Evolutionary conservation across 1,140 invertebrate species (phyloP), one percentile per base, ranked within the genome.

Genomic region (Popillia japonica): DNA sequence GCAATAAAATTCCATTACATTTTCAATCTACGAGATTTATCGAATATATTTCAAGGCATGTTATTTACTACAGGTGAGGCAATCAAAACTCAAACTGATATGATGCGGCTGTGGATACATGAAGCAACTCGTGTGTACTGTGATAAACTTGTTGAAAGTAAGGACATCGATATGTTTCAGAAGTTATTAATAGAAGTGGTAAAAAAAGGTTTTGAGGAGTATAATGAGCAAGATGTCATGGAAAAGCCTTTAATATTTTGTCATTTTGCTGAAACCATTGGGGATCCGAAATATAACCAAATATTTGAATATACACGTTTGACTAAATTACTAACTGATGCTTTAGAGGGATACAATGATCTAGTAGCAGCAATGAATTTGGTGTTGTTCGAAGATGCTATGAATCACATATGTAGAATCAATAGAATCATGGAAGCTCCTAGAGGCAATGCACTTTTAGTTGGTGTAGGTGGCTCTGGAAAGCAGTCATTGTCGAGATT

Each of bases 1-100:
- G 96, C 96, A 8, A 90, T 96, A 42, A 98, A 98, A 86, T 99
- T 98, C 86, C 97, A 98, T 87, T 99, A 99, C 83, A 90, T 95
- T 72, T 98, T 98, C 87, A 99, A 98, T 87, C 87, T 99, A 41
- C 89, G 97, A 79, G 97, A 99, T 87, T 87, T 98, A 6, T 95
- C 96, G 2, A 98, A 98, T 86, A 94, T 96, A 78, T 96, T 95
- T 84, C 93, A 95, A 89, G 96, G 96, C 17, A 90, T 98, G 42
- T 87, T 98, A n/a, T 97, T 97, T 87, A 91, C 93, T n/a, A 93
- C 90, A 77, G 91, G 91, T 8, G 96, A 97, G 22, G 92, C 93
- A 44, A 89, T 96, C 27, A 92, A 92, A 75, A 91, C 87, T 68
- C 88, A 90, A 0, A 91, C 91, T 75, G 92, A 93, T 77, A 87